Percentiles rank a stretch among this genome's conserved stretches.
phyloP scores from a whole-genome alignment of 2,113 vertebrate species.

The Meleagris gallopavo region DNA sequence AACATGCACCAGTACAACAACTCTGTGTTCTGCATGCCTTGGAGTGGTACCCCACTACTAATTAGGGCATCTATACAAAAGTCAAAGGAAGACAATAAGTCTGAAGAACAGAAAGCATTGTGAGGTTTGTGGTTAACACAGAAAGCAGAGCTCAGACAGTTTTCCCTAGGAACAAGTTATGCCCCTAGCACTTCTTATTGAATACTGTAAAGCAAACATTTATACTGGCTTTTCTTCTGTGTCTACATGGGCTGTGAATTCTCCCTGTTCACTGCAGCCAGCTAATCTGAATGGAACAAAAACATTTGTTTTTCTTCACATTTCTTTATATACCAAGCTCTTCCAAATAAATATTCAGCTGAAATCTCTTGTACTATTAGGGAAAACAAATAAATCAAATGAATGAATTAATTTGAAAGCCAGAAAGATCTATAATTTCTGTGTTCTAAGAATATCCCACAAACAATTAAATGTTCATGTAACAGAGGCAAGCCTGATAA shows the following conservation, averaged over 20 bases:
- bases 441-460: slow-evolving; percentile 66
- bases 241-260: slow-evolving; percentile 20
- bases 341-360: slow-evolving; percentile 51
- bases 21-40: neutral
- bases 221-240: slow-evolving; percentile 54
- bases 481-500: slow-evolving; percentile 59
- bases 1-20: neutral
- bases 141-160: neutral
- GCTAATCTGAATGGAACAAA: slow-evolving; percentile 46
- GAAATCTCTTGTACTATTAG: slow-evolving; percentile 31
- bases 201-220: slow-evolving; percentile 57
- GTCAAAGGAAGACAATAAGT: neutral
- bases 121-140: neutral
- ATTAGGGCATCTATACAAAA: neutral
- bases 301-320: slow-evolving; percentile 49
- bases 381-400: slow-evolving; percentile 69
- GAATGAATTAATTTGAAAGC: slow-evolving; percentile 43
- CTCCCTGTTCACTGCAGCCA: neutral
- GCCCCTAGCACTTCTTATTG: slow-evolving; percentile 5
- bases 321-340: slow-evolving; percentile 27
- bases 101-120: neutral
- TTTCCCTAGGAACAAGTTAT: slow-evolving; percentile 28
- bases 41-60: neutral
- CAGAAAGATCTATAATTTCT: slow-evolving; percentile 45
- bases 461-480: slow-evolving; percentile 48